Conservation (phyloP, 1,140 invertebrate genomes). For the Dinothrombium tinctorium region DNA sequence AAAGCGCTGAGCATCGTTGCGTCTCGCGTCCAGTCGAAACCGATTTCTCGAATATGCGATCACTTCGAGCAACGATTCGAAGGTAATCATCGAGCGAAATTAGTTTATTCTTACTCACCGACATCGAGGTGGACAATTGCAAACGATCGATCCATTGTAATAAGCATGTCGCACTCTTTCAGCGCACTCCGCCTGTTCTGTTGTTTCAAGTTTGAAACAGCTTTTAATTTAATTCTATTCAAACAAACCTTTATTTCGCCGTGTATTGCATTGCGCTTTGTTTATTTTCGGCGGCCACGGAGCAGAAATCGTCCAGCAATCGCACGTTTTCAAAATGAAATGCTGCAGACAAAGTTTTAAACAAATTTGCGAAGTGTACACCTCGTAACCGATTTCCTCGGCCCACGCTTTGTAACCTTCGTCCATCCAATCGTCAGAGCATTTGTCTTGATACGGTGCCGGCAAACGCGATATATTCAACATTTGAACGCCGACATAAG, state of each 20-base stretch:
- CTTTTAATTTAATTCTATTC: neutral
- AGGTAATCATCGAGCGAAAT: neutral
- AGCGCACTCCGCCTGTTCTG: conserved; percentile 1
- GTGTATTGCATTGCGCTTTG: conserved; percentile 2
- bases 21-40: conserved; percentile 10
- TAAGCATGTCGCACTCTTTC: conserved; percentile 6
- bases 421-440: conserved; percentile 8
- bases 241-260: conserved; percentile 6
- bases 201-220: neutral
- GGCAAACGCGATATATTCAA: conserved; percentile 11
- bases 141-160: conserved; percentile 8
- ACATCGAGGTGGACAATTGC: conserved; percentile 11
- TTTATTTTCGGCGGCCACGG: conserved; percentile 1
- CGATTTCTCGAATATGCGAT: conserved; percentile 9
- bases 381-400: conserved; percentile 1
- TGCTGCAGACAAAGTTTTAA: conserved; percentile 10
- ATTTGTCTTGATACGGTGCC: conserved; percentile 10
- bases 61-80: neutral
- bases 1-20: conserved; percentile 11
- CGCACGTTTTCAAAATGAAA: conserved; percentile 4
- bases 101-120: neutral
- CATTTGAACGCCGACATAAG: conserved; percentile 12
- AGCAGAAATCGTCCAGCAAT: conserved; percentile 9
- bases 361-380: conserved; percentile 12
- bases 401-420: conserved; percentile 6